A percentile compares a stretch with the other conserved stretches of the same genome.
Evolutionary conservation across 1,140 invertebrate species (phyloP).

Genomic region (Drosophila mojavensis): DNA sequence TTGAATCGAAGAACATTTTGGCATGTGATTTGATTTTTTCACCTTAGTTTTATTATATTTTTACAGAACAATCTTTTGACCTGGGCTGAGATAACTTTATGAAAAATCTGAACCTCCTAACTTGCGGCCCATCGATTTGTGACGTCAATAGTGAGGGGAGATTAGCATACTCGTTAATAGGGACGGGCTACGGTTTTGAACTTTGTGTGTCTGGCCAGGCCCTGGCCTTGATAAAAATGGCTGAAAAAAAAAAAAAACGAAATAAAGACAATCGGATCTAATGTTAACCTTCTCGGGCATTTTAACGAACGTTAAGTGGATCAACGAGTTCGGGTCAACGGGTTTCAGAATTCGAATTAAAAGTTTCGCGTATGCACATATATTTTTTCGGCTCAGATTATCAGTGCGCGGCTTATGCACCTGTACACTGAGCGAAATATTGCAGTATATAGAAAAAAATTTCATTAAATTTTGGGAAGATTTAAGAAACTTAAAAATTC

Average conservation of each 20-base stretch:
- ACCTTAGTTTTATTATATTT: not conserved
- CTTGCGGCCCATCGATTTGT: constrained; percentile 15
- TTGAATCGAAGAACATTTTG: constrained; percentile 1
- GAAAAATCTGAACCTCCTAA: constrained; percentile 23
- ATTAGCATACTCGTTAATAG: constrained; percentile 42
- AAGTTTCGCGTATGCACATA: constrained; percentile 11
- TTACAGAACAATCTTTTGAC: constrained; percentile 31
- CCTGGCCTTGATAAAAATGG: constrained; percentile 28
- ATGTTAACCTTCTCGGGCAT: constrained; percentile 33
- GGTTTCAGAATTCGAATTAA: constrained; percentile 45
- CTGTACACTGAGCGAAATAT: constrained; percentile 24
- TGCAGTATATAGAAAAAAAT: not conserved
- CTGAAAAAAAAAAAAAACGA: not conserved
- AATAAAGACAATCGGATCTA: constrained; percentile 7
- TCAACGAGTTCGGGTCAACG: constrained; percentile 49
- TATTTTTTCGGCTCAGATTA: constrained; percentile 19
- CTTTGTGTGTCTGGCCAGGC: constrained; percentile 18
- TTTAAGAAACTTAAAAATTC: too few species aligned
- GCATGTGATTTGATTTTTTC: constrained; percentile 10
- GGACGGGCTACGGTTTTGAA: constrained; percentile 34
- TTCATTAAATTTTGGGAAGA: too few species aligned
- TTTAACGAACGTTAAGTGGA: constrained; percentile 32
- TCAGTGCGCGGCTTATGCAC: constrained; percentile 13
- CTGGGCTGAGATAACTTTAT: constrained; percentile 20
- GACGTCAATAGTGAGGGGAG: constrained; percentile 32